These are phyloP conservation scores for Clavelina lepadiformis DNA, from an alignment of 23 tunicate species.

Conservation along the genomic window DNA sequence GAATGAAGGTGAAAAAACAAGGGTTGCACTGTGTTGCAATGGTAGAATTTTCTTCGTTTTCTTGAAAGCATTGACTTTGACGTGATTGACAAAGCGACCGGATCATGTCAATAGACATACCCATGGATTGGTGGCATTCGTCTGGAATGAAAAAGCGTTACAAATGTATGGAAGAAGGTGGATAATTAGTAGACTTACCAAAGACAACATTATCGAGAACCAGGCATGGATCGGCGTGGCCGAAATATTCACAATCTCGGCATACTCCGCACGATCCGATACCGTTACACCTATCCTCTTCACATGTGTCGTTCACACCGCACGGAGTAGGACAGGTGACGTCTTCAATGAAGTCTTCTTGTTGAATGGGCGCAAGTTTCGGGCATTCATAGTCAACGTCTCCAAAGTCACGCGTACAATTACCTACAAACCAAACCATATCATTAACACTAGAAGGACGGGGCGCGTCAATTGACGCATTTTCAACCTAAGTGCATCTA, in stretches of 20 bases:
- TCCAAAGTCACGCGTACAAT: background rate
- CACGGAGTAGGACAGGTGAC: conserved; percentile 5
- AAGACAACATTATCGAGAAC: conserved; percentile 3
- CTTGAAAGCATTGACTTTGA: background rate
- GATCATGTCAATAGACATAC: too few relatives aligned
- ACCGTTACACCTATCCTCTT: conserved; percentile 6
- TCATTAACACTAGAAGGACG: too few relatives aligned
- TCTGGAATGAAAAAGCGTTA: background rate
- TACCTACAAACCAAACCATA: background rate
- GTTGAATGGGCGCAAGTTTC: conserved; percentile 2
- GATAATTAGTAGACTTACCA: background rate
- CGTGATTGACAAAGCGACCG: background rate
- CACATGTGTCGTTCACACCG: conserved; percentile 11
- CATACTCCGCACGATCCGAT: conserved; percentile 6
- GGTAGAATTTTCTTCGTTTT: background rate
- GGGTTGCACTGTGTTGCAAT: background rate
- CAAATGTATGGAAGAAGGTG: background rate
- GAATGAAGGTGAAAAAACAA: background rate
- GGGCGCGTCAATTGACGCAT: too few relatives aligned
- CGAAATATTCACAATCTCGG: conserved; percentile 8
- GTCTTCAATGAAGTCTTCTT: background rate
- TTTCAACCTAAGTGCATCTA: too few relatives aligned
- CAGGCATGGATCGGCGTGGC: conserved; percentile 1
- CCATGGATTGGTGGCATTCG: background rate
- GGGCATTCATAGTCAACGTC: background rate